Evolutionary conservation across 2,888 invertebrate species (phyloP), one percentile per base, ranked within the genome.

Genomic region (Diachrysia chrysitis): DNA sequence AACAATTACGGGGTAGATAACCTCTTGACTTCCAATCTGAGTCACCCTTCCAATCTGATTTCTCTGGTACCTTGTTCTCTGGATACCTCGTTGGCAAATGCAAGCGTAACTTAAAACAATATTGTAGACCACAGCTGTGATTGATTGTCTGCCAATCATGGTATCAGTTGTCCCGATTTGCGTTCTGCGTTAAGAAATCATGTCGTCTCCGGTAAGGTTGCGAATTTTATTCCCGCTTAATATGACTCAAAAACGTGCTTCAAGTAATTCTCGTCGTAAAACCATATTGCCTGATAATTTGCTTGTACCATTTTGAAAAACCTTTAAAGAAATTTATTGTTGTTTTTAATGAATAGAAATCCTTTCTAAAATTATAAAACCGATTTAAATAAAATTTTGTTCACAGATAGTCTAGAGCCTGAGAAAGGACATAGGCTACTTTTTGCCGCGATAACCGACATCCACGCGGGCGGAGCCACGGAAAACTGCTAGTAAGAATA

Each of bases 1-100:
- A 19, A 21, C 48, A 51, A 19, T 51, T 51, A 51, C 48, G 17
- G 48, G 48, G 48, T 51, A 51, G 48, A 51, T 51, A 51, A 51
- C 48, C 48, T 51, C 19, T 21, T 51, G 48, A 1, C 21, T n/a
- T 21, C 48, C 48, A 19, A 21, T 19, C 48, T 51, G 48, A 51
- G 21, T 51, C 21, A 51, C 19, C 17, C 17, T 48, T 12, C n/a
- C 48, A 12, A 51, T 21, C n/a, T 3, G 48, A 21, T 21, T 51
- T 10, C 21, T 51, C 9, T 21, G 9, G 48, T 19, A 21, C 19
- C 19, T 19, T 51, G 10, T 51, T 51, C 21, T 19, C 48, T 19
- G 48, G 19, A 12, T 4, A 21, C 21, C 10, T 51, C 12, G 12
- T 51, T 10, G 48, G 21, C 12, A 21, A 51, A 51, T 51, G 48